Evolutionary conservation across 2,113 vertebrate species (phyloP).

Genomic region (Thunnus maccoyii): DNA sequence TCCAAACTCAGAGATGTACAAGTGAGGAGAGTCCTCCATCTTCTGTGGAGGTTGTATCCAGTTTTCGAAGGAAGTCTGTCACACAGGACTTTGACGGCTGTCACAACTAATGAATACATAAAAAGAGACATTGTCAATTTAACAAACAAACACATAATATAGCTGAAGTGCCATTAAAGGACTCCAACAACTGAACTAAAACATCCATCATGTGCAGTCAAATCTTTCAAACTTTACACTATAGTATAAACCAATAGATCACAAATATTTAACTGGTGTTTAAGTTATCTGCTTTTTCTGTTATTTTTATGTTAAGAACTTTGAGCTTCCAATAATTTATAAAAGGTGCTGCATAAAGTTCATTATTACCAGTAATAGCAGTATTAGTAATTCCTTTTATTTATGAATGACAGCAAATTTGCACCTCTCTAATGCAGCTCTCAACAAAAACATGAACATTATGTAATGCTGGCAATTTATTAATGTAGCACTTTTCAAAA

Average conservation of each 20-base stretch:
- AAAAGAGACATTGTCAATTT: slow-evolving; percentile 31
- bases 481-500: too few relatives aligned
- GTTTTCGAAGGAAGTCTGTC: slow-evolving; percentile 80
- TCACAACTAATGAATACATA: slow-evolving; percentile 80
- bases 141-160: not conserved
- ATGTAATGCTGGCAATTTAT: too few relatives aligned
- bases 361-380: too few relatives aligned
- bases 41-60: slow-evolving; percentile 71
- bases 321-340: not conserved
- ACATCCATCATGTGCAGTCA: not conserved
- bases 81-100: slow-evolving; percentile 77
- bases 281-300: not conserved
- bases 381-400: not conserved
- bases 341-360: too few relatives aligned
- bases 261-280: not conserved
- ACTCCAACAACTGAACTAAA: not conserved
- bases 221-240: not conserved
- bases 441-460: not conserved
- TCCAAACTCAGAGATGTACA: slow-evolving; percentile 78
- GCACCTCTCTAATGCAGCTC: not conserved
- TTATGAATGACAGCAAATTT: not conserved
- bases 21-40: slow-evolving; percentile 69
- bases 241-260: not conserved
- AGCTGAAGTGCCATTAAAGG: not conserved
- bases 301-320: not conserved